Conservation (phyloP, 2,888 invertebrate genomes). For the Tethea ocularis region DNA sequence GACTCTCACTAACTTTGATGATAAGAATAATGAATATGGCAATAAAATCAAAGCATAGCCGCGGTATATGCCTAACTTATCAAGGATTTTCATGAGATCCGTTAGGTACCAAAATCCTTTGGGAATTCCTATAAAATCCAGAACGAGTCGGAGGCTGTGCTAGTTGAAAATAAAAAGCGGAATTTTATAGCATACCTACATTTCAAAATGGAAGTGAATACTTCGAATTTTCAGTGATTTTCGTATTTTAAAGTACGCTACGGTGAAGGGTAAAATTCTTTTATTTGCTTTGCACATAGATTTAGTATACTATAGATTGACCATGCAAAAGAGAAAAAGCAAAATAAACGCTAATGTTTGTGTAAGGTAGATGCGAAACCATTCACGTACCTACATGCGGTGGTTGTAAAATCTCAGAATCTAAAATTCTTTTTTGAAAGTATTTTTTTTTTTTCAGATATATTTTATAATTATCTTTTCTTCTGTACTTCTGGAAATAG, state of each 20-base stretch:
- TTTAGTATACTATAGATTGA: background rate
- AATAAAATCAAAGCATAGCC: background rate
- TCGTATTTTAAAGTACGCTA: background rate
- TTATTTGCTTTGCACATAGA: background rate
- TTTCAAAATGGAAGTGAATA: background rate
- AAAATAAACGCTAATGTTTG: no score
- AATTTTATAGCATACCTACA: background rate
- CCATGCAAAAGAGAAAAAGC: no score
- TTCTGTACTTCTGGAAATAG: no score
- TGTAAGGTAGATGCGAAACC: no score
- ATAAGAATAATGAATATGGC: no score
- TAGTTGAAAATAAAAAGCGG: background rate
- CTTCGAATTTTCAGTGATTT: background rate
- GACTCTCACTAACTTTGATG: no score
- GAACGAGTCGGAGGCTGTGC: background rate
- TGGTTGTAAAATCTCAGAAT: no score
- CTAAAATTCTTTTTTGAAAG: no score
- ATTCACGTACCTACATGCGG: no score
- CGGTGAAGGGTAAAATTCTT: background rate
- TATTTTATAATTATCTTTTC: no score
- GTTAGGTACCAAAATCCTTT: background rate
- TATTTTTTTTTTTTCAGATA: no score
- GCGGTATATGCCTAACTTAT: background rate
- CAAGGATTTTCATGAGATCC: background rate
- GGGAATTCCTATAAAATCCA: background rate